Conservation (phyloP, 2,797 vertebrate genomes). For the Ptychadena robeensis region DNA sequence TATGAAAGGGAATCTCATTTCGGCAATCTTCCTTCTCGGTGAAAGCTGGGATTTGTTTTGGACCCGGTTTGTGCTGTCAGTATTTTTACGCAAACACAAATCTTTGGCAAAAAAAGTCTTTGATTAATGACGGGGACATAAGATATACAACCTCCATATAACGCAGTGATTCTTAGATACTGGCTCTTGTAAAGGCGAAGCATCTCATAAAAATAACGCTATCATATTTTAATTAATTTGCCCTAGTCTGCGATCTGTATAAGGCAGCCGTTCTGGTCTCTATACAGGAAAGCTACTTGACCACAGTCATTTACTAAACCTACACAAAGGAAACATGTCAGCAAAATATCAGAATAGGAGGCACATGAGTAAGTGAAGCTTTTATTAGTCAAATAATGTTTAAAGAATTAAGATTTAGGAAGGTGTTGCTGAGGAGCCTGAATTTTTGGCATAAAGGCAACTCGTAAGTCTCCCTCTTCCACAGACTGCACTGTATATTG, state of each 20-base stretch:
- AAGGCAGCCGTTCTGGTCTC: slow-evolving; percentile 16
- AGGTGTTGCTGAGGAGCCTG: too few relatives aligned
- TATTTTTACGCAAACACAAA: slow-evolving; percentile 29
- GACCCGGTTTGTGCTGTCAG: slow-evolving; percentile 19
- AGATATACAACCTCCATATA: slow-evolving; percentile 25
- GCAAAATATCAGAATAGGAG: too few relatives aligned
- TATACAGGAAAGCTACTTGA: background rate
- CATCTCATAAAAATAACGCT: slow-evolving; percentile 24
- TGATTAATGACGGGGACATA: slow-evolving; percentile 25
- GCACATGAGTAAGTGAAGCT: too few relatives aligned
- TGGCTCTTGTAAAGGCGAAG: slow-evolving; percentile 12
- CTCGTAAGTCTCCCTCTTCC: too few relatives aligned
- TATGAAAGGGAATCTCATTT: slow-evolving; percentile 43
- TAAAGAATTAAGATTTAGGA: too few relatives aligned
- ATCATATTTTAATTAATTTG: slow-evolving; percentile 52
- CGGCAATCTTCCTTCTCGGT: slow-evolving; percentile 39
- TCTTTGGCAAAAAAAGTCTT: slow-evolving; percentile 11
- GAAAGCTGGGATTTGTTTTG: slow-evolving; percentile 21
- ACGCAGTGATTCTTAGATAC: slow-evolving; percentile 24
- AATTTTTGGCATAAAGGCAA: too few relatives aligned
- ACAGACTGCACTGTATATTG: too few relatives aligned
- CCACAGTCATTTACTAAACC: background rate
- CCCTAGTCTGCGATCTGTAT: slow-evolving; percentile 30
- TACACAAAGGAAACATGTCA: background rate
- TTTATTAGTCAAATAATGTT: too few relatives aligned